Conservation (phyloP, 2,888 invertebrate species). For the Sceliomorpha sp. region DNA sequence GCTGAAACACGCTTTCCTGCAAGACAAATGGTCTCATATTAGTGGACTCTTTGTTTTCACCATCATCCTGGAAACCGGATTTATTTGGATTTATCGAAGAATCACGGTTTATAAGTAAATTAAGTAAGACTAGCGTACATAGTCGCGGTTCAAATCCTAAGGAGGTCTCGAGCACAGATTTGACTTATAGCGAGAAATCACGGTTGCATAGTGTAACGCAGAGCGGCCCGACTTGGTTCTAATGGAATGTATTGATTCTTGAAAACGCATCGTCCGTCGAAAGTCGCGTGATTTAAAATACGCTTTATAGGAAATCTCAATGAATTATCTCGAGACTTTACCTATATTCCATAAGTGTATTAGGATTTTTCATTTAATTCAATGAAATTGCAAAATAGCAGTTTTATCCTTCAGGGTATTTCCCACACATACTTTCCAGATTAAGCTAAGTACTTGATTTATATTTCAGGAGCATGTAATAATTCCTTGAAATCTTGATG, state of each 20-base stretch:
- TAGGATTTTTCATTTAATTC: too few species aligned
- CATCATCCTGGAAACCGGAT: conserved; percentile 61
- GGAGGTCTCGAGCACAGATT: conserved; percentile 69
- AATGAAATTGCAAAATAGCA: too few species aligned
- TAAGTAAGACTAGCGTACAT: conserved; percentile 70
- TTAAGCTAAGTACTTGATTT: too few species aligned
- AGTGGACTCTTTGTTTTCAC: conserved; percentile 40
- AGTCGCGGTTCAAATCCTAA: conserved; percentile 75
- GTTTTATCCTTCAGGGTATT: too few species aligned
- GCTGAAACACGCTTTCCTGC: conserved; percentile 74
- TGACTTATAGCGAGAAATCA: conserved; percentile 56
- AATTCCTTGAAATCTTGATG: too few species aligned
- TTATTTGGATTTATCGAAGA: conserved; percentile 68
- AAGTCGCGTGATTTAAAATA: too few species aligned
- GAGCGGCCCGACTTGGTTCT: conserved; percentile 34
- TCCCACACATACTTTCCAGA: too few species aligned
- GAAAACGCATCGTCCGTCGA: too few species aligned
- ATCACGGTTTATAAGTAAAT: conserved; percentile 74
- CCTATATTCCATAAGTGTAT: too few species aligned
- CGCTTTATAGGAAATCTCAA: too few species aligned
- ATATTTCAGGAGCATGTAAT: too few species aligned
- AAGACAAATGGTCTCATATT: conserved; percentile 53
- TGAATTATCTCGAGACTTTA: too few species aligned
- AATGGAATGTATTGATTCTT: conserved; percentile 19
- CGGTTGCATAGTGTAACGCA: conserved; percentile 50